These are phyloP conservation scores for Andrena chrysosceles DNA, from an alignment of 2,888 invertebrate species.

Conservation along the genomic window DNA sequence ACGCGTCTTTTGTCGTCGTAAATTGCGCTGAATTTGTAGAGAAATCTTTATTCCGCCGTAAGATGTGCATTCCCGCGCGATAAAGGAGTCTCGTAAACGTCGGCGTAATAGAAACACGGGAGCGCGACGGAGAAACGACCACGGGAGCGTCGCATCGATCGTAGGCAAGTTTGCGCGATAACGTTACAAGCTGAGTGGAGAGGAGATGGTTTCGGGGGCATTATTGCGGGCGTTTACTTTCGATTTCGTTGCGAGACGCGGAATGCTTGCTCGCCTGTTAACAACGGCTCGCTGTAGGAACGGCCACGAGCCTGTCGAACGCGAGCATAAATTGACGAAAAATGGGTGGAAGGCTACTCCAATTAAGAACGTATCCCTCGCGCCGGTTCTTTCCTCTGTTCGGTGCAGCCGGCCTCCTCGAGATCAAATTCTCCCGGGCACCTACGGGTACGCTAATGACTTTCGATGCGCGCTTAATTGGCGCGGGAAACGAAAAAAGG, in stretches of 20 bases:
- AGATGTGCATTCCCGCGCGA: constrained; percentile 26
- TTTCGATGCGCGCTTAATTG: constrained; percentile 74
- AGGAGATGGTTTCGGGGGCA: background rate
- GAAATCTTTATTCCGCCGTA: constrained; percentile 22
- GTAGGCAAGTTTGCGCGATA: background rate
- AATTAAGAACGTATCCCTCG: constrained; percentile 60
- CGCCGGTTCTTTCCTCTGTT: constrained; percentile 46
- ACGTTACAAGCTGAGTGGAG: background rate
- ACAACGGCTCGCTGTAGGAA: background rate
- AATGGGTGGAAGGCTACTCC: constrained; percentile 54
- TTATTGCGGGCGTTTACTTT: constrained; percentile 20
- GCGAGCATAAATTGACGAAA: constrained; percentile 43
- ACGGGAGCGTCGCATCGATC: constrained; percentile 13
- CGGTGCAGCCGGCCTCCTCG: constrained; percentile 49
- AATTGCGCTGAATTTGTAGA: constrained; percentile 9
- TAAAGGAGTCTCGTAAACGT: constrained; percentile 37
- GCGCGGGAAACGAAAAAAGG: constrained; percentile 69
- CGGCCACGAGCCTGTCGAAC: background rate
- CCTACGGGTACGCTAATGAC: constrained; percentile 70
- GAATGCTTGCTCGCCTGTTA: background rate
- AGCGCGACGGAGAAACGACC: background rate
- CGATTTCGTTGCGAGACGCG: background rate
- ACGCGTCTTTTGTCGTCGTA: background rate
- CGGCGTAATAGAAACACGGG: constrained; percentile 17
- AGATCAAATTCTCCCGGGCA: constrained; percentile 62